Percentiles rank a stretch among this genome's conserved stretches.
phyloP scores from a whole-genome alignment of 2,797 vertebrate genomes.

The Morelia viridis region DNA sequence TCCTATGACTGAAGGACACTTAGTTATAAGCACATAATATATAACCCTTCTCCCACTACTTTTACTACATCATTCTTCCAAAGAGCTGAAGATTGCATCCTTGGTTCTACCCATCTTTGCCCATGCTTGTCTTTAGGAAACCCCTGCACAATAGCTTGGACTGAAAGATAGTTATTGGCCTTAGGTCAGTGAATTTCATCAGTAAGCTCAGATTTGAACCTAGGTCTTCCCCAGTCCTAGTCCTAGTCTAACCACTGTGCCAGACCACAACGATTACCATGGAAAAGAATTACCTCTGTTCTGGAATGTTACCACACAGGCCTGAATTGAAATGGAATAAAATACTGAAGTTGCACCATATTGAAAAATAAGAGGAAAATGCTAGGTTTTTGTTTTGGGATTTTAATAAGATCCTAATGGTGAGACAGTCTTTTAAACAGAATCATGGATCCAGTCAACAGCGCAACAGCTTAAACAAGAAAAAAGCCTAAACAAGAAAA shows the following conservation, averaged over 20 bases:
- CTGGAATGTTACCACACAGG: too few species aligned
- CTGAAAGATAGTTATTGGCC: not conserved
- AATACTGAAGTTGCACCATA: too few species aligned
- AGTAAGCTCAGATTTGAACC: not conserved
- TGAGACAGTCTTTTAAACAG: slow-evolving; percentile 74
- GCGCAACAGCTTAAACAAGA: slow-evolving; percentile 69
- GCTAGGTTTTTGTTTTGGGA: not conserved
- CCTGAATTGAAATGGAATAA: too few species aligned
- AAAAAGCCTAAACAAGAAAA: slow-evolving; percentile 76
- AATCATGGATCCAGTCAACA: slow-evolving; percentile 74
- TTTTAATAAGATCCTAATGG: slow-evolving; percentile 67
- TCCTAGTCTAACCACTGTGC: not conserved
- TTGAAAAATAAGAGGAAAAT: slow-evolving; percentile 48
- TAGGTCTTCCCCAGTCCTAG: not conserved
- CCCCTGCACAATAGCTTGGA: not conserved
- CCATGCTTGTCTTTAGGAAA: not conserved
- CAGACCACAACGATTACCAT: too few species aligned
- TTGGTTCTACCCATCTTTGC: not conserved
- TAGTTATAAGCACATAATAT: not conserved
- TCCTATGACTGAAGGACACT: not conserved
- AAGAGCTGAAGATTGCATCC: not conserved
- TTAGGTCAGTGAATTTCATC: not conserved
- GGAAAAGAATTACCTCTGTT: too few species aligned
- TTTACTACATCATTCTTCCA: not conserved
- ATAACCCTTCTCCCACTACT: not conserved